These are phyloP conservation scores for Polypedilum pembai DNA, from an alignment of 1,140 invertebrate genomes.

Conservation along the genomic window DNA sequence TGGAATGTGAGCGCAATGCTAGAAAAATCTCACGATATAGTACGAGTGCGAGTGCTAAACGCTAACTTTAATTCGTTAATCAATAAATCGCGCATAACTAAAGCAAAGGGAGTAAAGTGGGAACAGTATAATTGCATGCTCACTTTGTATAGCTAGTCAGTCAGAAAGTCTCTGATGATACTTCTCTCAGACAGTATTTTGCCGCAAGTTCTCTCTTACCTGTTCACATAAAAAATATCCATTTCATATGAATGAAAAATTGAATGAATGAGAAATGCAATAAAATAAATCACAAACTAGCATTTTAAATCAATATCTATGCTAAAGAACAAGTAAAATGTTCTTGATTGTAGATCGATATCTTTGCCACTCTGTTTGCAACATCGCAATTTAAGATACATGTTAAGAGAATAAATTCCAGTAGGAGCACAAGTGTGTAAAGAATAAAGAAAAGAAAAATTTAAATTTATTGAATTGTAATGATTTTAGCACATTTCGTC, in stretches of 20 bases:
- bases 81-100: background rate
- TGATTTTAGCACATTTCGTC: background rate
- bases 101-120: background rate
- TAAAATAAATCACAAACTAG: slow-evolving; percentile 7
- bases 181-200: background rate
- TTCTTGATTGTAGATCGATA: slow-evolving; percentile 4
- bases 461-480: background rate
- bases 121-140: slow-evolving; percentile 17
- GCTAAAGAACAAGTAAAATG: background rate
- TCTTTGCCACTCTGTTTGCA: background rate
- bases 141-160: background rate
- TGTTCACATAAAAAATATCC: background rate
- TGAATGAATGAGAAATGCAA: slow-evolving; percentile 10
- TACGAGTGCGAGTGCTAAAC: background rate
- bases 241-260: background rate
- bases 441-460: background rate
- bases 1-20: background rate
- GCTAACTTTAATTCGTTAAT: background rate
- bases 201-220: too few species aligned
- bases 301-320: slow-evolving; percentile 1
- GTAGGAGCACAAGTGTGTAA: background rate
- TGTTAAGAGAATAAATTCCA: background rate
- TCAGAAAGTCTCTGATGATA: background rate
- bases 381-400: background rate
- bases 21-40: slow-evolving; percentile 7